phyloP scores from a whole-genome alignment of 2,888 invertebrate species.

The Dorcus parallelipipedus region DNA sequence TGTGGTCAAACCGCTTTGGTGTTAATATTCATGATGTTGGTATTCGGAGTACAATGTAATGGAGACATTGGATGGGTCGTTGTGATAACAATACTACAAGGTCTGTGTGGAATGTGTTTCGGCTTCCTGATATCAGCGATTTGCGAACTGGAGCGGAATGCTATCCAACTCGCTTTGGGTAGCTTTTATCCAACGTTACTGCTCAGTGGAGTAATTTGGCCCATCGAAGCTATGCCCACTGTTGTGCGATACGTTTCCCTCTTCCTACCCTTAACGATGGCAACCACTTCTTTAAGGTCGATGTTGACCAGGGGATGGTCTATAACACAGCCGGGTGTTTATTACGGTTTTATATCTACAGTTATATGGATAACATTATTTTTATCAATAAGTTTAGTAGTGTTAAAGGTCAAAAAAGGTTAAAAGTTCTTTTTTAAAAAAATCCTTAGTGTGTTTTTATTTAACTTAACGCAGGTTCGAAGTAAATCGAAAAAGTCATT shows the following conservation, averaged over 20 bases:
- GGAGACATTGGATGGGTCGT: constrained; percentile 85
- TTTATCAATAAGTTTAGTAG: constrained; percentile 74
- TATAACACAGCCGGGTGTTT: constrained; percentile 76
- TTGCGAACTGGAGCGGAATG: constrained; percentile 88
- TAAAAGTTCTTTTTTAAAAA: constrained; percentile 43
- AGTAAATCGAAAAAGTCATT: no score
- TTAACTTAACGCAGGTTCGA: no score
- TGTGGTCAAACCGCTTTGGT: constrained; percentile 90
- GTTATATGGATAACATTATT: constrained; percentile 82
- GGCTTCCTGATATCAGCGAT: constrained; percentile 92
- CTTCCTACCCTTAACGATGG: constrained; percentile 82
- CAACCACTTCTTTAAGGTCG: constrained; percentile 86
- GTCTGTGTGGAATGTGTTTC: constrained; percentile 94
- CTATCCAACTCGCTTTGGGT: constrained; percentile 88
- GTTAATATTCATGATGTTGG: constrained; percentile 85
- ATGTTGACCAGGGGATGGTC: constrained; percentile 88
- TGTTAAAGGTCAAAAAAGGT: constrained; percentile 77
- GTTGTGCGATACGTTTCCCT: constrained; percentile 74
- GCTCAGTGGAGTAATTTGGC: constrained; percentile 94
- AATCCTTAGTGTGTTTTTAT: no score
- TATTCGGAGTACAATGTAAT: constrained; percentile 85
- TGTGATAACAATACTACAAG: constrained; percentile 82
- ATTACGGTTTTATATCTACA: constrained; percentile 83
- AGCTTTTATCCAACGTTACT: constrained; percentile 93
- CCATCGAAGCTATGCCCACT: constrained; percentile 91